Conservation (phyloP, 2,113 vertebrate genomes). For the Pogonocichla stellata region DNA sequence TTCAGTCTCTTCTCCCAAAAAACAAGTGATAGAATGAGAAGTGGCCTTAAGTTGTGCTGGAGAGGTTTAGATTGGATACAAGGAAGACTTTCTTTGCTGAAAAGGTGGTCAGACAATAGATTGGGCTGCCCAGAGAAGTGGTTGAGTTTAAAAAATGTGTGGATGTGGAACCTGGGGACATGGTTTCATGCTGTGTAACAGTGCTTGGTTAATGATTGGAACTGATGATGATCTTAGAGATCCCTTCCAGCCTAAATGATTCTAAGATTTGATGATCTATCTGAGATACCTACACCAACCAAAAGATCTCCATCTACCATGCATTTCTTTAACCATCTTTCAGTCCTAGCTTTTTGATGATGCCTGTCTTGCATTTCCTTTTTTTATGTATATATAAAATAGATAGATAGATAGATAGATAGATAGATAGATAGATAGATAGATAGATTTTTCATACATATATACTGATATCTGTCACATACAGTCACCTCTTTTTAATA, state of each 20-base stretch:
- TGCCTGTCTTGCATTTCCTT: background rate
- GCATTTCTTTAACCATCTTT: background rate
- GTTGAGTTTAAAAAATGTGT: background rate
- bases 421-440: background rate
- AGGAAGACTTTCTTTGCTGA: background rate
- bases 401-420: background rate
- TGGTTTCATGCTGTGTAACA: background rate
- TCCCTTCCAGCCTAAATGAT: background rate
- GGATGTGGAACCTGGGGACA: too few relatives aligned
- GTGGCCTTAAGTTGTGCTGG: background rate
- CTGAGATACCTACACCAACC: background rate
- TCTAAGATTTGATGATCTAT: background rate
- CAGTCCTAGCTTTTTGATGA: background rate
- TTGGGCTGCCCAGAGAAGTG: background rate
- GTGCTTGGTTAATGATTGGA: background rate
- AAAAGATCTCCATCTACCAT: background rate
- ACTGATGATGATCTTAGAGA: background rate
- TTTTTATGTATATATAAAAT: background rate
- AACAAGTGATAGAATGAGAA: background rate
- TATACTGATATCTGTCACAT: background rate
- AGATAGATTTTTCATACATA: background rate
- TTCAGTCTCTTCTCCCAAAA: background rate
- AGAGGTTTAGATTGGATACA: background rate
- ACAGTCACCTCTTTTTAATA: background rate
- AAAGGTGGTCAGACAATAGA: background rate